Evolutionary conservation across 2,797 vertebrate species (phyloP).

Genomic region (Paramormyrops hopkinsi): DNA sequence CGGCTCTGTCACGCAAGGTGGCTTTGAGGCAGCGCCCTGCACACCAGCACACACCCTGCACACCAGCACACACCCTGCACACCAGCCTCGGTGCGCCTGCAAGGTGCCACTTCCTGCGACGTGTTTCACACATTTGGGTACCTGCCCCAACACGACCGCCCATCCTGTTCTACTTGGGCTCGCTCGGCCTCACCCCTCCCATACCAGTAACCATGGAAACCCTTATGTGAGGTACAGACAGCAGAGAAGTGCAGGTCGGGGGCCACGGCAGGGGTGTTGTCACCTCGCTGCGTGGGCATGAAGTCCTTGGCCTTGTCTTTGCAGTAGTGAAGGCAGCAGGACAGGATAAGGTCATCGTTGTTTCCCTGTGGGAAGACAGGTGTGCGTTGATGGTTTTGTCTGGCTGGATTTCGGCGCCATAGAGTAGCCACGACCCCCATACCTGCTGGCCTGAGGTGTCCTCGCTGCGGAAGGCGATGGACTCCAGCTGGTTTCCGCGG

Average conservation of each 20-base stretch:
- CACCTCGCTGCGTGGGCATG: conserved; percentile 88
- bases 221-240: background rate
- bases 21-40: background rate
- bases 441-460: conserved; percentile 96
- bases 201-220: background rate
- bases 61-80: background rate
- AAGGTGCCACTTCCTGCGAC: conserved; percentile 21
- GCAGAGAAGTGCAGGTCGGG: background rate
- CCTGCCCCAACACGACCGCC: conserved; percentile 59
- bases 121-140: conserved; percentile 45
- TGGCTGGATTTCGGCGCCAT: background rate
- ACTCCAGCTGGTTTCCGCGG: conserved; percentile 90
- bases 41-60: background rate
- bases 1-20: background rate
- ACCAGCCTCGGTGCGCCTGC: background rate
- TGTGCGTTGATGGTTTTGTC: background rate
- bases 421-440: background rate
- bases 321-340: conserved; percentile 96
- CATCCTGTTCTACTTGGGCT: conserved; percentile 54
- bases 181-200: background rate
- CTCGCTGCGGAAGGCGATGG: conserved; percentile 94
- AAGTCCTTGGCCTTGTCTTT: conserved; percentile 96
- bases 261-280: background rate
- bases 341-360: conserved; percentile 94
- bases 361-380: conserved; percentile 72